These are phyloP conservation scores for Chaetogeoica ovagalla DNA, from an alignment of 2,888 invertebrate genomes.

Conservation along the genomic window DNA sequence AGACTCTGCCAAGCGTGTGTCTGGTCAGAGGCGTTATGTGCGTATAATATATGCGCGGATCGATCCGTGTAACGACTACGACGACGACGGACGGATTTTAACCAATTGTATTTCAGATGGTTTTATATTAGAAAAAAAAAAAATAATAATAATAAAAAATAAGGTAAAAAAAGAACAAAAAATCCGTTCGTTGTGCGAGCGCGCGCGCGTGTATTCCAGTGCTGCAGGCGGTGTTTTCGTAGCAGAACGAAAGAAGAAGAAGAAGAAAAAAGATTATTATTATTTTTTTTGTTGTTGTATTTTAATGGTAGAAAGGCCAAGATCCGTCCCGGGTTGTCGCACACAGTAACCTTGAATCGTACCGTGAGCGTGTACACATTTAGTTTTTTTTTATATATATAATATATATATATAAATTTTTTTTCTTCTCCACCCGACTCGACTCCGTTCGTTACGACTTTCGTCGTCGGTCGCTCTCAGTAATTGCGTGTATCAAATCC, in stretches of 20 bases:
- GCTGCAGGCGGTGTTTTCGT: conserved; percentile 40
- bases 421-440: conserved; percentile 4
- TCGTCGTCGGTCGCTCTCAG: conserved; percentile 27
- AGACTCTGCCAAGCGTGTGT: too few relatives aligned
- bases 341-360: conserved; percentile 50
- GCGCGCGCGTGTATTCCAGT: neutral
- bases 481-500: conserved; percentile 45
- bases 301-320: conserved; percentile 53
- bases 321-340: conserved; percentile 53
- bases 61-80: neutral
- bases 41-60: too few relatives aligned
- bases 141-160: too few relatives aligned
- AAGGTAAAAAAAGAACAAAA: neutral
- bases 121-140: conserved; percentile 4
- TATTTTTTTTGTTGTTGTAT: too few relatives aligned
- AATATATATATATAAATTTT: too few relatives aligned
- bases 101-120: conserved; percentile 26
- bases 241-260: conserved; percentile 47
- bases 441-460: conserved; percentile 7
- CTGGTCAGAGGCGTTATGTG: too few relatives aligned
- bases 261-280: conserved; percentile 34
- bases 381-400: conserved; percentile 31
- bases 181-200: conserved; percentile 11
- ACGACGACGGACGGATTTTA: neutral
- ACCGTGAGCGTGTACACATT: conserved; percentile 52